Base-by-base conservation (phyloP, 2,888 invertebrate species). In the Amblyjoppa fuscipennis region DNA sequence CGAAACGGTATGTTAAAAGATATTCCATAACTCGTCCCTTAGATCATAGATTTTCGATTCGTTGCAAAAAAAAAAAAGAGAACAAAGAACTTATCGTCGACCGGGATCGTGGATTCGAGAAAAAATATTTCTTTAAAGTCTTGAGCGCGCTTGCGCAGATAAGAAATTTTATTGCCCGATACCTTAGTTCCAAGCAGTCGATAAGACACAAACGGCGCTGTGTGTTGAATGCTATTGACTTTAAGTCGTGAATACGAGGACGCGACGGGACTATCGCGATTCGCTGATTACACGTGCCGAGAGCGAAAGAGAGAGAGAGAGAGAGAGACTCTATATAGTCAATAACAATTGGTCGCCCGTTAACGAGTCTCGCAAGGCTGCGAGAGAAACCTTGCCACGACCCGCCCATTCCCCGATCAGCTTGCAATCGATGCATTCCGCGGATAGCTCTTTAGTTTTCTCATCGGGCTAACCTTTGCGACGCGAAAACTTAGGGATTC, bases 391-490 rank as follows among this genome's bases (percentile, higher is more conserved):
- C 75, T 41, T 41, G 51, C 28, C 5, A 3, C 25, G 38, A 11
- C 31, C 75, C 64, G 41, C 75, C 45, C 45, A 49, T 75, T 75
- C 38, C 61, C 9, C 7, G 61, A 51, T 75, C 20, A 31, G 34
- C 61, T 61, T 25, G 66, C 53, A 51, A 76, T 76, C 76, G 68
- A 68, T 68, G 76, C 68, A 76, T 68, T 76, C 53, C 28, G 11
- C 16, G 41, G 61, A 68, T 66, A 64, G 31, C 1, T 34, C 6
- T 34, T 31, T 3, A 3, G 3, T 34, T 64, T 64, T 64, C 31
- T 64, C 34, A 64, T 64, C 31, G 31, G 16, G 9, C 20, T 41
- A 41, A 41, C 41, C 41, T 41, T 11, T 41, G 41, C 41, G 41
- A 41, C 9, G 11, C 41, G 41, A 41, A 41, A 41, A 41, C 41